Percentiles rank a stretch among this genome's conserved stretches.
Conservation (phyloP, 2,113 vertebrate genomes). For the Bubo bubo region DNA sequence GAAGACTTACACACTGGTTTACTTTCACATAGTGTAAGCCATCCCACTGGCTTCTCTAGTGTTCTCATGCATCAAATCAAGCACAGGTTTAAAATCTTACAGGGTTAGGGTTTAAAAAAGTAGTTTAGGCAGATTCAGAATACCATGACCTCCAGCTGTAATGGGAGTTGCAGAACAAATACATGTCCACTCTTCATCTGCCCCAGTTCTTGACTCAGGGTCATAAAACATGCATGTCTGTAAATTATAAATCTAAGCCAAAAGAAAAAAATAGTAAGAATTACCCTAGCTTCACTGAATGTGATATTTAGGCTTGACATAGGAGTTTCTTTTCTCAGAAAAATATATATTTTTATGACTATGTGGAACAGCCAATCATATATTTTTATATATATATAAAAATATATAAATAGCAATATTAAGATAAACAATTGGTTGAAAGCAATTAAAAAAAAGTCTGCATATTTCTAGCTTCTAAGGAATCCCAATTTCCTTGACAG, state of each 20-base stretch:
- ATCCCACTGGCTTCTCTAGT: neutral
- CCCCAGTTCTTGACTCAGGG: neutral
- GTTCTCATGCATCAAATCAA: neutral
- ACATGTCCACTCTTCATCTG: neutral
- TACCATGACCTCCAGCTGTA: neutral
- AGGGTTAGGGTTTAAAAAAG: neutral
- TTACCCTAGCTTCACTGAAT: neutral
- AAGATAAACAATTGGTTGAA: neutral
- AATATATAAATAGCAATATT: neutral
- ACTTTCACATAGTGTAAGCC: neutral
- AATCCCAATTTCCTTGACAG: neutral
- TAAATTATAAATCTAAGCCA: neutral
- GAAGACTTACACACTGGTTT: fast-evolving
- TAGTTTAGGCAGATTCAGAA: neutral
- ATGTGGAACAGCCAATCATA: neutral
- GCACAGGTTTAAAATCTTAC: neutral
- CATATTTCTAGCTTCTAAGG: neutral
- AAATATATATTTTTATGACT: neutral
- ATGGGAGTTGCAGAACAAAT: neutral
- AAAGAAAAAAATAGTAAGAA: neutral
- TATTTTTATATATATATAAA: neutral
- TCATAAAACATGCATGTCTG: neutral
- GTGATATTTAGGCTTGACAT: neutral
- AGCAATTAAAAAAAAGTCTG: neutral
- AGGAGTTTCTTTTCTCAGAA: neutral